Conservation (phyloP, 2,888 invertebrate species). For the Metallyticus violacea region DNA sequence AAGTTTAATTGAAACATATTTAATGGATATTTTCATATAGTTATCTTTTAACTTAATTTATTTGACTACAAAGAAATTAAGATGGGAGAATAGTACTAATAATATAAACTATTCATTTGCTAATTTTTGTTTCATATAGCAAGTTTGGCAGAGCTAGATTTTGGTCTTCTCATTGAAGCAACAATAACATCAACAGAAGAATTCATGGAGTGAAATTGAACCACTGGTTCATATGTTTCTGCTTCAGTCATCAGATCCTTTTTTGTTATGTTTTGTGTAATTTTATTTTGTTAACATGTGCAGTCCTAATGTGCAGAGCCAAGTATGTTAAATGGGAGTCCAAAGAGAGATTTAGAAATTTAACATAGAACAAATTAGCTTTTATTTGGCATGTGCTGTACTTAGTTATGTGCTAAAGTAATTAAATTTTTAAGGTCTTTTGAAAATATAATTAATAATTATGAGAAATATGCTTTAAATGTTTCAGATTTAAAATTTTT, state of each 20-base stretch:
- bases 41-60: too few relatives aligned
- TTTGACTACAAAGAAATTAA: too few relatives aligned
- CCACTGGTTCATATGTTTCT: neutral
- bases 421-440: too few relatives aligned
- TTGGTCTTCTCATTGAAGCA: conserved; percentile 81
- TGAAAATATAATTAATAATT: neutral
- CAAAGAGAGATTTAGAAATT: neutral
- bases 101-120: neutral
- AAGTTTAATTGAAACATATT: too few relatives aligned
- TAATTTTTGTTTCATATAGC: conserved; percentile 48
- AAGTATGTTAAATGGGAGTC: neutral
- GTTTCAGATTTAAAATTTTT: neutral
- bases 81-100: neutral
- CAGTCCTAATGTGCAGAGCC: neutral
- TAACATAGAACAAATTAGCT: neutral
- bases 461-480: neutral
- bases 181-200: conserved; percentile 65
- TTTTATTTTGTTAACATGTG: neutral
- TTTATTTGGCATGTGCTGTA: neutral
- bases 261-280: neutral
- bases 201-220: conserved; percentile 40
- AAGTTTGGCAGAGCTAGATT: conserved; percentile 79
- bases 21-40: neutral
- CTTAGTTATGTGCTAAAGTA: neutral
- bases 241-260: neutral